Percentiles rank a stretch among this genome's conserved stretches.
These are phyloP conservation scores for Mycteria americana DNA, from an alignment of 2,797 vertebrate genomes.

Conservation along the genomic window DNA sequence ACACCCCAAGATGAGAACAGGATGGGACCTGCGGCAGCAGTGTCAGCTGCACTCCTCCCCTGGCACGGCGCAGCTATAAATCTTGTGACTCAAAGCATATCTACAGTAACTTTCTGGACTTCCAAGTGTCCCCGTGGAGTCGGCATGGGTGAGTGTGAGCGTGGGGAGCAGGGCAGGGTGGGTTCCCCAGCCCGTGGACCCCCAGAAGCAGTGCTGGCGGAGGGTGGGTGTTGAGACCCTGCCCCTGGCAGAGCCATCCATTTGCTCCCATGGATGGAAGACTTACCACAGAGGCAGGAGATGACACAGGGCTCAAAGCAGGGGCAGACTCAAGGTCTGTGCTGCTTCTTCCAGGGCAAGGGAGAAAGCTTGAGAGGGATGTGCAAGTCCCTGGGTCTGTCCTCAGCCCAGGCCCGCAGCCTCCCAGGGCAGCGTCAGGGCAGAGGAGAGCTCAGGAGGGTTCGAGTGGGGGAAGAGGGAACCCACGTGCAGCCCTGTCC, in stretches of 20 bases:
- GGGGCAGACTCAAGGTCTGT: not conserved
- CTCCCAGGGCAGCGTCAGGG: not conserved
- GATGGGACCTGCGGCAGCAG: not conserved
- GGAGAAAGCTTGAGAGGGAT: not conserved
- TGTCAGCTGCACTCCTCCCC: not conserved
- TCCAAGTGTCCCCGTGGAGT: not conserved
- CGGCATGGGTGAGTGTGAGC: not conserved
- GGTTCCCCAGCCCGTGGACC: rapidly evolving
- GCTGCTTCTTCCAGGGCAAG: not conserved
- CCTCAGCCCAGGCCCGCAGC: not conserved
- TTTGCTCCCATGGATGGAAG: not conserved
- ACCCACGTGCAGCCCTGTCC: not conserved
- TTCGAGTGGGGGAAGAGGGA: not conserved
- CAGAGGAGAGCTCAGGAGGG: not conserved
- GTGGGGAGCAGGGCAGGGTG: not conserved
- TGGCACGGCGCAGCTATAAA: not conserved
- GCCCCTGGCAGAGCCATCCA: rapidly evolving
- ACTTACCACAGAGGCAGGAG: not conserved
- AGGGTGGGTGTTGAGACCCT: not conserved
- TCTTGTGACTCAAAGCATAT: not conserved
- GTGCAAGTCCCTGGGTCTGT: not conserved
- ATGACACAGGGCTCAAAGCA: not conserved
- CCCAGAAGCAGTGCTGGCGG: not conserved
- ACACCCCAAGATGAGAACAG: not conserved
- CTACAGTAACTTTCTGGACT: not conserved